Evolutionary conservation across 2,113 vertebrate species (phyloP).

Genomic region (Atrichornis clamosus): DNA sequence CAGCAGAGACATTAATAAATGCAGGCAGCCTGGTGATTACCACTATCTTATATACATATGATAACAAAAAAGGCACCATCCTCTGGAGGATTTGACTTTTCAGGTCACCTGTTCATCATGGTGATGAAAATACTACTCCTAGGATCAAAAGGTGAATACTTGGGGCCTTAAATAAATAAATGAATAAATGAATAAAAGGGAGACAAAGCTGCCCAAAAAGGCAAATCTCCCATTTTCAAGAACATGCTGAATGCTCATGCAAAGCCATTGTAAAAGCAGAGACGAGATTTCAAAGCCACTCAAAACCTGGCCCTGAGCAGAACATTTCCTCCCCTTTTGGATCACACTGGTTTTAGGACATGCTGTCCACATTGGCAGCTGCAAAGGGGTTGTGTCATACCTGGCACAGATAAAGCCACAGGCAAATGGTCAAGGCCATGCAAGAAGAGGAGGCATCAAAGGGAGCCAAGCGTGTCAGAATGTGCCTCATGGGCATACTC

Average conservation of each 20-base stretch:
- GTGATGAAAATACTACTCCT: not conserved
- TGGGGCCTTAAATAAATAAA: not conserved
- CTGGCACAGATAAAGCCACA: not conserved
- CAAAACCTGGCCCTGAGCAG: not conserved
- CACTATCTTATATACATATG: not conserved
- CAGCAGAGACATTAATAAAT: not conserved
- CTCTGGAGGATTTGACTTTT: not conserved
- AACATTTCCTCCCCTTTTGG: not conserved
- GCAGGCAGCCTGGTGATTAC: not conserved
- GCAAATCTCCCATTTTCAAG: not conserved
- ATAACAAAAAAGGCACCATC: not conserved
- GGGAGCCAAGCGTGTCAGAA: not conserved
- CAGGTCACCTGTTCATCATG: not conserved
- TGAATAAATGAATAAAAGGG: not conserved
- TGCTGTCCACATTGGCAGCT: not conserved
- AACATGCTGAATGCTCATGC: not conserved
- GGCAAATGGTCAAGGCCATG: not conserved
- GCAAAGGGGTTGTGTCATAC: conserved; percentile 6
- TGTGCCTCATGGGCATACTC: not conserved
- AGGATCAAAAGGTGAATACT: not conserved
- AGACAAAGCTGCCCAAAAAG: not conserved
- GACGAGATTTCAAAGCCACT: not conserved
- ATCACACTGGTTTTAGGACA: not conserved
- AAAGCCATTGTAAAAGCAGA: not conserved
- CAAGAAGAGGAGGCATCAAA: not conserved